These are phyloP conservation scores for Manis pentadactyla DNA, from an alignment of 2,797 vertebrate genomes.

Conservation along the genomic window DNA sequence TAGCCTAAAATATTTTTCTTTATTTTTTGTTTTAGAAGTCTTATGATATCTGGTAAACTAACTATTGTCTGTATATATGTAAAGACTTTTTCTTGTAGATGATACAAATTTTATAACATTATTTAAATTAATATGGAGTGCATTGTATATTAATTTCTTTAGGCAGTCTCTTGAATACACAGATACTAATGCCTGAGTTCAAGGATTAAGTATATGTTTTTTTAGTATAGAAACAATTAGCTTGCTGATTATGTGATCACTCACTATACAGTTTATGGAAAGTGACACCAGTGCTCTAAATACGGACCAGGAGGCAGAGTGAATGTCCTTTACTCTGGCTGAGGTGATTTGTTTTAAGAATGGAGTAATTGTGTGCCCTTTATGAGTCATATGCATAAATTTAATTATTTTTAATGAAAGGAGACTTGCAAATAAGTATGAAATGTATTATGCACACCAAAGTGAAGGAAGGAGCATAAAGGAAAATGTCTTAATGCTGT, in stretches of 20 bases:
- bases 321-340: neutral
- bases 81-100: neutral
- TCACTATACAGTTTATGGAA: neutral
- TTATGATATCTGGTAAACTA: neutral
- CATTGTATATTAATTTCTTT: neutral
- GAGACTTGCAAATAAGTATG: neutral
- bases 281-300: neutral
- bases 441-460: neutral
- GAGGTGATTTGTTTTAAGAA: neutral
- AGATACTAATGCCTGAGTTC: neutral
- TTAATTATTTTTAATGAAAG: conserved; percentile 3
- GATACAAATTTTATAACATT: neutral
- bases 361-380: neutral
- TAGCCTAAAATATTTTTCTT: neutral
- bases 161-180: neutral
- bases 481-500: neutral
- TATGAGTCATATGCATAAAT: neutral
- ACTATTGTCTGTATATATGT: neutral
- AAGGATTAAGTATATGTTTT: neutral
- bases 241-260: neutral
- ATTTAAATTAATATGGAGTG: neutral
- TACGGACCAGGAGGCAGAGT: neutral
- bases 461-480: neutral
- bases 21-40: neutral
- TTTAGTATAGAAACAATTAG: neutral